phyloP scores from a whole-genome alignment of 2,113 vertebrate species.

The Odocoileus hemionus region DNA sequence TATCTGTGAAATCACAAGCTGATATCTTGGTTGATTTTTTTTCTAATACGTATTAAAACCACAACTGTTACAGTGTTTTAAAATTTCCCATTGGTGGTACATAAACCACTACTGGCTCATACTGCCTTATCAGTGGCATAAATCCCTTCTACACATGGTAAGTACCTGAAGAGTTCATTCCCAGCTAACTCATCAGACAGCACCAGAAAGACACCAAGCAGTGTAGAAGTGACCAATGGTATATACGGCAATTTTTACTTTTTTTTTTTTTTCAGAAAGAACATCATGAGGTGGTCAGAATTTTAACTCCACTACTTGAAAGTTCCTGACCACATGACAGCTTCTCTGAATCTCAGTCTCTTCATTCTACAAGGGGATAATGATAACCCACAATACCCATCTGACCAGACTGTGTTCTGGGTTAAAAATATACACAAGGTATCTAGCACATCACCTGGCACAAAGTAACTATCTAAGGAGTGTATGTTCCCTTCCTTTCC shows the following conservation, averaged over 20 bases:
- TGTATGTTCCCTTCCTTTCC: not conserved
- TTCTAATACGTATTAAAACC: not conserved
- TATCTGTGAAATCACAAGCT: not conserved
- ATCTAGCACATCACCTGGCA: not conserved
- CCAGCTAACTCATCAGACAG: not conserved
- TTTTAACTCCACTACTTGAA: not conserved
- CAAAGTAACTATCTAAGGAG: not conserved
- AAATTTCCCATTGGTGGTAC: not conserved
- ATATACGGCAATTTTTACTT: not conserved
- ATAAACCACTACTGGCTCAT: not conserved
- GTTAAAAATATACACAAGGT: not conserved
- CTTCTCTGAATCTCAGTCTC: not conserved
- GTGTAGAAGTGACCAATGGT: not conserved
- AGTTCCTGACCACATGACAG: not conserved
- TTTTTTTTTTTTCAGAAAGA: not conserved
- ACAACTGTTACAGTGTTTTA: not conserved
- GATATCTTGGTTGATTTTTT: not conserved
- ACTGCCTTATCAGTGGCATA: not conserved
- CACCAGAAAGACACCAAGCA: not conserved
- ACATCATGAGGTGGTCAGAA: not conserved
- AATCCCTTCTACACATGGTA: not conserved
- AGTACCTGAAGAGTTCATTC: not conserved
- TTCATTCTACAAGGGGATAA: not conserved
- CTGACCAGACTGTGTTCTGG: not conserved
- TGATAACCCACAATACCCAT: not conserved